Evolutionary conservation across 2,797 vertebrate genomes (phyloP), one percentile per base, ranked within the genome.

Genomic region (Muscicapa striata): DNA sequence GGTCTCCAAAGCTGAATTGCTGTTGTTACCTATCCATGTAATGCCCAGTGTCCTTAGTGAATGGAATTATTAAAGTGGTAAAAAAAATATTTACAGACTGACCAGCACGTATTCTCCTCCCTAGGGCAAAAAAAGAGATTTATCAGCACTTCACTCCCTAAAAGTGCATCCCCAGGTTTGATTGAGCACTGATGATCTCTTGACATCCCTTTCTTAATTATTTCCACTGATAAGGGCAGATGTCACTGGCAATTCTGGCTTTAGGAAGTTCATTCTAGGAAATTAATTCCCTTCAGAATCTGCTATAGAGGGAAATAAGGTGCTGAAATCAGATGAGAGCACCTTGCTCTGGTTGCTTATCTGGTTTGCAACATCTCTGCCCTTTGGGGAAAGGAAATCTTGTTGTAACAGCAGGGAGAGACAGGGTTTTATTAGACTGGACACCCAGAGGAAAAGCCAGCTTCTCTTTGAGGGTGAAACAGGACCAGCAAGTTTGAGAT

Each of bases 261-360:
- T 52, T 20, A 51, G 38, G 46, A 34, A 58, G 24, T 6, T 66
- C 23, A 34, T 73, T 58, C 70, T 9, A 38, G 51, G 34, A 73
- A 18, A 21, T n/a, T 15, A 54, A 27, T 61, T 77, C 29, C 38
- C 22, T 29, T 34, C 34, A 41, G 12, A 13, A 32, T 24, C 6
- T 7, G 0, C 21, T n/a, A 16, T 0, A 18, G 38, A 69, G 29
- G 26, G 27, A 63, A 67, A 20, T 14, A 38, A 73, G n/a, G 38
- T 26, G 45, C 36, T 84, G 61, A 41, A 54, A 66, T 34, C 38
- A 77, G 14, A 49, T 5, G 1, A 5, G 36, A 27, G 23, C 27
- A 20, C 46, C 75, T 75, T 75, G n/a, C 22, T 19, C 1, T 17
- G 40, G 32, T 6, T 66, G 29, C 62, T 76, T 43, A 66, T 4